Base-by-base conservation (phyloP, 2,113 vertebrate genomes). In the Serinus canaria region DNA sequence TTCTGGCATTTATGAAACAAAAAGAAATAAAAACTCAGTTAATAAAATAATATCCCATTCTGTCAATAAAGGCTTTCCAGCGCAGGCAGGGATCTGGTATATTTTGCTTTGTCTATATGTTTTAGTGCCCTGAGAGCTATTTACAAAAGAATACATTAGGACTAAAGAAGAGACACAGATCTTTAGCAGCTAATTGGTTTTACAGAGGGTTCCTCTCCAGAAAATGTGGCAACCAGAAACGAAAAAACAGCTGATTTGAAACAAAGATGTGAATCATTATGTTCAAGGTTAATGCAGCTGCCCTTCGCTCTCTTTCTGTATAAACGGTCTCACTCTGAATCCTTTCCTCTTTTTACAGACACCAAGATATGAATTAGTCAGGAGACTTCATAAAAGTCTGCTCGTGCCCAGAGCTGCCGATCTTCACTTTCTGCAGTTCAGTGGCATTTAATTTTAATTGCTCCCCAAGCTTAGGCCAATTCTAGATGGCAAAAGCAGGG, bases 371-470 rank as follows among this genome's bases (percentile, higher is more conserved):
- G 94, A 90, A 95, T 97, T 96, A 95, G 92, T 94, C 90, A 92
- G 76, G 94, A 88, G 95, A 95, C 89, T 95, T 87, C 95, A 94
- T 94, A 75, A n/a, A 72, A 95, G 75, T 94, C 76, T 97, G 74
- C 84, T 97, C 92, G 55, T 85, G 91, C 95, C 97, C 95, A 96
- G 69, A 97, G 89, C 88, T 92, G 68, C 78, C 79, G 58, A 85
- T 92, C 94, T 97, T 96, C 83, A 93, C 93, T 97, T 97, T 97
- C 95, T 96, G 74, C 92, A 96, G 80, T 97, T 98, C 97, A 97
- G 95, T 52, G 79, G 92, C 96, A 97, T 98, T 98, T 98, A 97
- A 98, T 98, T 98, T 98, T 98, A 98, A 98, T 98, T 98, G 97
- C 97, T 98, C 97, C 98, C 97, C 89, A 97, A 98, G 97, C 97